Evolutionary conservation across 2,888 invertebrate species (phyloP), one percentile per base, ranked within the genome.

Genomic region (Synergus laeviventris): DNA sequence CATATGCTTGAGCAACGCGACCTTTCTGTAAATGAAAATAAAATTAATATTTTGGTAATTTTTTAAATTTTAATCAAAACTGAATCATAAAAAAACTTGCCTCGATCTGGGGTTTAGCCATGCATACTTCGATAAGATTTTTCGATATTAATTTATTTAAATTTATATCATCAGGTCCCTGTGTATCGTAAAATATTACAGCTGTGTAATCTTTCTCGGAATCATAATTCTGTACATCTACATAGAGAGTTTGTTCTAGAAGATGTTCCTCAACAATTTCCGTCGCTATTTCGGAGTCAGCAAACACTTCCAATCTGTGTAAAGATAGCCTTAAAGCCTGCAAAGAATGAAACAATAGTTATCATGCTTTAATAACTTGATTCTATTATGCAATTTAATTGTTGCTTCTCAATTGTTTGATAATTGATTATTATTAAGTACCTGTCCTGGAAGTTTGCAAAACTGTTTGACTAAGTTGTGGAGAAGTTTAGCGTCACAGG

Each of bases 271-370:
- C 88, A 42, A 93, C 83, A 56, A 91, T 88, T 0, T 83, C 75
- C 24, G 89, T 83, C 0, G 91, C 89, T 78, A 89, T 87, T 0
- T 90, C 89, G 81, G 92, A 92, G 21, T 91, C 91, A 9, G 89
- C 89, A 73, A 94, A 92, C 64, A 95, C 95, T 89, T 96, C 96
- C 70, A 96, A 91, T 4, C 95, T 95, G 73, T 93, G 93, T 85
- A 96, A 90, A 21, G 94, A 93, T 81, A 96, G 93, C 81, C 94
- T 93, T 78, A 96, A 92, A 36, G 95, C 96, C 94, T 94, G 83
- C 56, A 86, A 86, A 76, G 18, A 76, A 77, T 70, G 45, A 75
- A 76, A 54, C 16, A 74, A 11, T 18, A 36, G 18, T 42, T 21
- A 21, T 59, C 3, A 18, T 45, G 61, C 2, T 36, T 38, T 42